Evolutionary conservation across 1,140 invertebrate species (phyloP).

Genomic region (Heliothis virescens): DNA sequence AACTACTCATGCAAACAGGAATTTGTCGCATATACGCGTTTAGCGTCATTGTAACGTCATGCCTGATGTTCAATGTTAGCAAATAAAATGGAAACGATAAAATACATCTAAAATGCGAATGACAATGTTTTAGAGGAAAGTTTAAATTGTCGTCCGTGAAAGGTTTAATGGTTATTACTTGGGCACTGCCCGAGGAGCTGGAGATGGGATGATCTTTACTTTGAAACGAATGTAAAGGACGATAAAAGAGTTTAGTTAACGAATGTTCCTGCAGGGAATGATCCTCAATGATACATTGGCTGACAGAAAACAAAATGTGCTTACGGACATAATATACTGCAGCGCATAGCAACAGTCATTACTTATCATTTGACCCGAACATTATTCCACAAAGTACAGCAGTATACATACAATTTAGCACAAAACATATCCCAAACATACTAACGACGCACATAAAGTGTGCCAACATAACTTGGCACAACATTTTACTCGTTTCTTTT

Average conservation of each 20-base stretch:
- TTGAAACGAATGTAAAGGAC: neutral
- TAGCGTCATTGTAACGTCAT: slow-evolving; percentile 7
- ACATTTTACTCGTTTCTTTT: slow-evolving; percentile 15
- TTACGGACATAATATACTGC: neutral
- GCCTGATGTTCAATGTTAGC: neutral
- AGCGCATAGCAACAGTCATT: too few species aligned
- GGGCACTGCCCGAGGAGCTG: neutral
- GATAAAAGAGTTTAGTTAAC: neutral
- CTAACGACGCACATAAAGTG: slow-evolving; percentile 6
- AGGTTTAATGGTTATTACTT: slow-evolving; percentile 19
- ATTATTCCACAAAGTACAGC: neutral
- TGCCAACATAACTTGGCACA: slow-evolving; percentile 14
- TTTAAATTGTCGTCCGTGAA: slow-evolving; percentile 17
- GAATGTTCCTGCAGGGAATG: neutral
- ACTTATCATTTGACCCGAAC: too few species aligned
- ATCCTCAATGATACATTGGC: neutral
- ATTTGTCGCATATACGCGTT: neutral
- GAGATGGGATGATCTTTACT: neutral
- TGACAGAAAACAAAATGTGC: neutral
- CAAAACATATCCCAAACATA: neutral
- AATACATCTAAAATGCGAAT: slow-evolving; percentile 24
- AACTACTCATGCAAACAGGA: slow-evolving; percentile 5
- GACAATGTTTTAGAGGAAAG: slow-evolving; percentile 19
- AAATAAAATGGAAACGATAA: slow-evolving; percentile 16
- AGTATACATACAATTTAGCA: neutral